Conservation (phyloP, 35 echinoderm and acorn worm species). For the Heliocidaris erythrogramma region DNA sequence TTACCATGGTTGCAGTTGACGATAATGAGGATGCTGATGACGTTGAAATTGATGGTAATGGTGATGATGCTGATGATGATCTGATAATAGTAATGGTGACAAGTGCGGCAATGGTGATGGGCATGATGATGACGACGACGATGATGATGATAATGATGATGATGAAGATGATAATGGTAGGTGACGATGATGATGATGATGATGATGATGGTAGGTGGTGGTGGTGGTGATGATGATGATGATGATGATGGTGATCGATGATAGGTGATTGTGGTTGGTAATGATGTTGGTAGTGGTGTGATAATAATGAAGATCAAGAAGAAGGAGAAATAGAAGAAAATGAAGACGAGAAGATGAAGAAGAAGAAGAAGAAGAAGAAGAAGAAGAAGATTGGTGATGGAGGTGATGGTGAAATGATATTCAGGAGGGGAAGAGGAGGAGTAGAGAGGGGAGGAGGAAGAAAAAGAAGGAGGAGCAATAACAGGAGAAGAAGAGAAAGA, state of each 20-base stretch:
- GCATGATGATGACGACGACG: background rate
- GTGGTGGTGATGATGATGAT: conserved; percentile 49
- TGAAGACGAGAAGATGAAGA: background rate
- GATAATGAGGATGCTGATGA: background rate
- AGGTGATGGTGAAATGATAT: no score
- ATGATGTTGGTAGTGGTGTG: background rate
- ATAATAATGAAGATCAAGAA: no score
- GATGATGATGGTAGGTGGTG: conserved; percentile 34
- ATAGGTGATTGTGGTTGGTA: no score
- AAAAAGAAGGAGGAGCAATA: no score
- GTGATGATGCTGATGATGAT: background rate
- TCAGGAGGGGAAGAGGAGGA: no score
- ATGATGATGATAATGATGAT: background rate
- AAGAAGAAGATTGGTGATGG: no score
- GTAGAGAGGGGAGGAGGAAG: no score
- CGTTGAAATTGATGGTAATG: background rate
- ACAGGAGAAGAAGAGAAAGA: no score
- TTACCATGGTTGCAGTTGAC: background rate
- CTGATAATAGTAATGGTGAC: background rate
- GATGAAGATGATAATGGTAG: conserved; percentile 38
- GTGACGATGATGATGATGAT: background rate
- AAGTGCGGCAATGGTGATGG: background rate
- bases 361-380: no score
- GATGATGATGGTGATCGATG: conserved; percentile 46
- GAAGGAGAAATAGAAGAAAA: no score